Evolutionary conservation across 2,888 invertebrate genomes (phyloP).

Genomic region (Troides aeacus): DNA sequence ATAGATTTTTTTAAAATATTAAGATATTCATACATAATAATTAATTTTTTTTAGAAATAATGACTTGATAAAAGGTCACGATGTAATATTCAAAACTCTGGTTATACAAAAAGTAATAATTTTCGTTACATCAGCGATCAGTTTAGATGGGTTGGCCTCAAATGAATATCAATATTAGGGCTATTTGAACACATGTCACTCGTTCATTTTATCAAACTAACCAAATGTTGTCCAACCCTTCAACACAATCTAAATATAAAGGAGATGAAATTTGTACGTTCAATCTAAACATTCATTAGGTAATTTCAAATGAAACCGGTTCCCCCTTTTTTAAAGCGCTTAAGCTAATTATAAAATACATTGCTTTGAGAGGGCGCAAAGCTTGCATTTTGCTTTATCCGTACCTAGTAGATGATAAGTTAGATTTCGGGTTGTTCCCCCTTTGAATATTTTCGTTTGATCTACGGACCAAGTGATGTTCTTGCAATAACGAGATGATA

Average conservation of each 20-base stretch:
- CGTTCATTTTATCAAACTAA: conserved; percentile 43
- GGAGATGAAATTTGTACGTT: conserved; percentile 61
- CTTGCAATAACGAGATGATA: conserved; percentile 5
- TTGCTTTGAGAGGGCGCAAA: conserved; percentile 50
- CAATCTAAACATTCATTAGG: conserved; percentile 77
- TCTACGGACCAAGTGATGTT: conserved; percentile 56
- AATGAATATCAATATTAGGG: conserved; percentile 44
- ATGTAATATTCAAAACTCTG: no score
- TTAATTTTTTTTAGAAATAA: no score
- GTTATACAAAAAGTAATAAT: no score
- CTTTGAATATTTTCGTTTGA: conserved; percentile 71
- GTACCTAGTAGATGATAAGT: conserved; percentile 63
- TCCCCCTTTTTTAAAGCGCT: conserved; percentile 70
- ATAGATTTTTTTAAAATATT: no score
- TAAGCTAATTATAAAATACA: conserved; percentile 77
- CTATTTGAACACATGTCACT: conserved; percentile 74
- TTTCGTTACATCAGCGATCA: conserved; percentile 22
- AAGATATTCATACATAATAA: no score
- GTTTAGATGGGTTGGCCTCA: conserved; percentile 33
- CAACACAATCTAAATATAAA: conserved; percentile 58
- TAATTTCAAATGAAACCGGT: conserved; percentile 49
- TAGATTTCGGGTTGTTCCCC: conserved; percentile 57
- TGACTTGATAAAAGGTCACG: no score
- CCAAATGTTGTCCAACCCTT: conserved; percentile 47
- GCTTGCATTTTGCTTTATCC: conserved; percentile 55